Evolutionary conservation across 2,113 vertebrate species (phyloP), one percentile per base, ranked within the genome.

Genomic region (Apistogramma diplotaenia): DNA sequence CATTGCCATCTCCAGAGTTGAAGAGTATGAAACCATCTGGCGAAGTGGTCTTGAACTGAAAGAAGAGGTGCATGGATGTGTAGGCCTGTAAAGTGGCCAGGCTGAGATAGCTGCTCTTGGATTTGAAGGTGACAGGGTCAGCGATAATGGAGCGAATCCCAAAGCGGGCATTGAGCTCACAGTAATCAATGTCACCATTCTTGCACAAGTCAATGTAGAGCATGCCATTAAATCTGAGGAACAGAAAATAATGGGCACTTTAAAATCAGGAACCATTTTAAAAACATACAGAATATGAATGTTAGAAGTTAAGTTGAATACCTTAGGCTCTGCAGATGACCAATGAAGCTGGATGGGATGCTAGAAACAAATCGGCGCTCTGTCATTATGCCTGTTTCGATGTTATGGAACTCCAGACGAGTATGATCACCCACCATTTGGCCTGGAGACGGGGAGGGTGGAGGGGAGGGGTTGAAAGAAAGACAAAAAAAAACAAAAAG

Each of bases 141-240:
- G 98, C 98, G 0, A 99, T 99, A 71, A 99, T 99, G 74, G 97
- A 98, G 31, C 98, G 97, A 76, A 99, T 94, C 21, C 98, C 98
- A 23, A 99, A 99, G 73, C 98, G 97, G 0, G 98, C 98, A 81
- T 99, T 99, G 51, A 99, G 94, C 90, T 99, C 98, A 0, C 98
- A 99, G 46, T 96, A 99, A 90, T 99, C 98, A 9, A 99, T 99
- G 91, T 99, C 98, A 0, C 98, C 98, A 0, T 99, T 99, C 93
- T 99, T 99, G 95, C 98, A 99, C 77, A 99, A 92, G 92, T 99
- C 98, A 19, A 99, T 99, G 93, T 99, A 99, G 72, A 99, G 96
- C 94, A 99, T 96, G 60, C 98, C 98, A 0, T 99, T 99, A 91
- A 99, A 99, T 95, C 97, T 95, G 78, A 95, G 81, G 73, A 61